These are phyloP conservation scores for Theonella swinhoei DNA, from an alignment of 37 sponge, comb jelly and placozoan species.

Conservation along the genomic window DNA sequence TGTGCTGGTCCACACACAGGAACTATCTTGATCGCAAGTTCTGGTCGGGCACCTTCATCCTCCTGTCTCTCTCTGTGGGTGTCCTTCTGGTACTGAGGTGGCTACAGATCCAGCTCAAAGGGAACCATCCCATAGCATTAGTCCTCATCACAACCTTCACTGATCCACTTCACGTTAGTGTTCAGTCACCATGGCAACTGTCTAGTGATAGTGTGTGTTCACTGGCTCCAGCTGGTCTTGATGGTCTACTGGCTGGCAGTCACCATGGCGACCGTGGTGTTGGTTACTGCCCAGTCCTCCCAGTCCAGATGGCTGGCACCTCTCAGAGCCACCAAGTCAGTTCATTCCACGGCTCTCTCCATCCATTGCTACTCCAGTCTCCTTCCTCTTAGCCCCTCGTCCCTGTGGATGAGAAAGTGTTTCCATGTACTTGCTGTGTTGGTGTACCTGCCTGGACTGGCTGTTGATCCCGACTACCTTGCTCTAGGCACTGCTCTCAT, in stretches of 20 bases:
- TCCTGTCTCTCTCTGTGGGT: constrained; percentile 29
- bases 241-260: constrained; percentile 52
- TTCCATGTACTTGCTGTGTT: constrained; percentile 76
- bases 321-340: constrained; percentile 43
- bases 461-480: constrained; percentile 46
- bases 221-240: constrained; percentile 20
- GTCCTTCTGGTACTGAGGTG: constrained; percentile 45
- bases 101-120: constrained; percentile 30
- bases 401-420: constrained; percentile 71
- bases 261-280: constrained; percentile 5
- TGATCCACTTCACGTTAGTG: constrained; percentile 37
- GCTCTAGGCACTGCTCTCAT: constrained; percentile 52
- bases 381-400: constrained; percentile 40
- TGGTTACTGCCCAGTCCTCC: constrained; percentile 60
- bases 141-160: constrained; percentile 9
- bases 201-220: not conserved
- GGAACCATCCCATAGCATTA: constrained; percentile 38
- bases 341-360: not conserved
- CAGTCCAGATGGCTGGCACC: constrained; percentile 4
- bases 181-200: not conserved
- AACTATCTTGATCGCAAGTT: constrained; percentile 15
- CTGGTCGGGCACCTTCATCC: constrained; percentile 69
- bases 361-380: not conserved
- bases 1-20: no score
- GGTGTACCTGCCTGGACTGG: constrained; percentile 69